These are phyloP conservation scores for Polydrusus cervinus DNA, from an alignment of 2,888 invertebrate species.

Conservation along the genomic window DNA sequence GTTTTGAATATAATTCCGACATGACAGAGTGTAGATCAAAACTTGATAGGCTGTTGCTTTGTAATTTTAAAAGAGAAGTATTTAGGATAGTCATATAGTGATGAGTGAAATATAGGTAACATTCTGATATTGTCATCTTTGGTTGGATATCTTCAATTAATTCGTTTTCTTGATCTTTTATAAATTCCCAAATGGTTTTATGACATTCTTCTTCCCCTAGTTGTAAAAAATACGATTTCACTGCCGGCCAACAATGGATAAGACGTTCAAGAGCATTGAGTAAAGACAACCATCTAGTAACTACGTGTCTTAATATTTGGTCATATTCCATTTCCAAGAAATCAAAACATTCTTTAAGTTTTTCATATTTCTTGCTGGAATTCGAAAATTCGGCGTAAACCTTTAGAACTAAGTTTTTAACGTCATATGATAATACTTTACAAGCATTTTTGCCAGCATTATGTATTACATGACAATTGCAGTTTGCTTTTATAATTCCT, in stretches of 20 bases:
- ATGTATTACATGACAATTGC: slow-evolving; percentile 57
- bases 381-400: slow-evolving; percentile 57
- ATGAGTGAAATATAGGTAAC: slow-evolving; percentile 9
- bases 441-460: slow-evolving; percentile 56
- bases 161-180: neutral
- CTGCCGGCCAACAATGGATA: slow-evolving; percentile 50
- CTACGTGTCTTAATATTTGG: slow-evolving; percentile 30
- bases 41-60: neutral
- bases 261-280: slow-evolving; percentile 52
- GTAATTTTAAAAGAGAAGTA: neutral
- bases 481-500: slow-evolving; percentile 55
- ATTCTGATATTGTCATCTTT: neutral
- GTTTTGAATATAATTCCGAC: neutral
- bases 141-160: neutral
- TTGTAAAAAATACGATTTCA: slow-evolving; percentile 49
- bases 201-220: slow-evolving; percentile 28
- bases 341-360: slow-evolving; percentile 53
- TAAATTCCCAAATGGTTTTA: slow-evolving; percentile 11
- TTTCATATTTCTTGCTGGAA: slow-evolving; percentile 51
- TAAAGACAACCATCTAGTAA: slow-evolving; percentile 52
- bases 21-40: neutral
- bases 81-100: neutral
- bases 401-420: slow-evolving; percentile 59
- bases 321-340: slow-evolving; percentile 39
- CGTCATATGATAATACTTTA: slow-evolving; percentile 56